These are phyloP conservation scores for Origma solitaria DNA, from an alignment of 2,113 vertebrate species.

Conservation along the genomic window DNA sequence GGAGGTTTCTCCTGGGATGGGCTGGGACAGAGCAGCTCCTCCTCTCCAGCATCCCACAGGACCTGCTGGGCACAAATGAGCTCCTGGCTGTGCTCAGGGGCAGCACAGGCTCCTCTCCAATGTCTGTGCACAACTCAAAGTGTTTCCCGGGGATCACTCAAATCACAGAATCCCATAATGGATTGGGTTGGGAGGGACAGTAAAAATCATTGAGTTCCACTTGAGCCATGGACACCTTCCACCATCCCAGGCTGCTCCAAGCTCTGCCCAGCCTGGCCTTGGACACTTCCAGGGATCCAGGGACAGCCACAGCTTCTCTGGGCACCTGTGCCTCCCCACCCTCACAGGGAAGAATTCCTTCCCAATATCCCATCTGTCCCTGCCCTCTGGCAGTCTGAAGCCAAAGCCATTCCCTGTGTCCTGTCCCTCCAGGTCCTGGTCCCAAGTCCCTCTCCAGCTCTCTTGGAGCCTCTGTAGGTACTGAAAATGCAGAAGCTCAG, in stretches of 20 bases:
- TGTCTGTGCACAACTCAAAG: background rate
- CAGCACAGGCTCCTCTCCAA: background rate
- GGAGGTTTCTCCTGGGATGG: background rate
- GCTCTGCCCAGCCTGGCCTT: rapidly evolving
- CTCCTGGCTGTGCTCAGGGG: background rate
- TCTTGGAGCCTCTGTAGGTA: rapidly evolving
- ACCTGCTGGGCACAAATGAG: background rate
- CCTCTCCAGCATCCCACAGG: background rate
- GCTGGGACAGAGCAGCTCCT: background rate
- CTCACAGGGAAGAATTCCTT: rapidly evolving
- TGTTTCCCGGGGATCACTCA: background rate
- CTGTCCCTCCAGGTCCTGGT: background rate
- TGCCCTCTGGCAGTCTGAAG: background rate
- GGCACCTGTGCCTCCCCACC: rapidly evolving
- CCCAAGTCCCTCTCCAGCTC: background rate
- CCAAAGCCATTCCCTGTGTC: background rate
- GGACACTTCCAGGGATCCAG: background rate
- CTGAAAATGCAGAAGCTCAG: background rate
- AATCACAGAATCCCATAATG: background rate
- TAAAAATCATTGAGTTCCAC: rapidly evolving
- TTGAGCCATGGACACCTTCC: background rate
- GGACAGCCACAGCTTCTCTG: background rate
- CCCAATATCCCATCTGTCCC: rapidly evolving
- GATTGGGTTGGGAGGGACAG: background rate
- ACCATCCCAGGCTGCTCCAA: rapidly evolving